Percentiles rank a stretch among this genome's conserved stretches.
phyloP scores from a whole-genome alignment of 2,888 invertebrate species.

The Drosophila fulvimacula region DNA sequence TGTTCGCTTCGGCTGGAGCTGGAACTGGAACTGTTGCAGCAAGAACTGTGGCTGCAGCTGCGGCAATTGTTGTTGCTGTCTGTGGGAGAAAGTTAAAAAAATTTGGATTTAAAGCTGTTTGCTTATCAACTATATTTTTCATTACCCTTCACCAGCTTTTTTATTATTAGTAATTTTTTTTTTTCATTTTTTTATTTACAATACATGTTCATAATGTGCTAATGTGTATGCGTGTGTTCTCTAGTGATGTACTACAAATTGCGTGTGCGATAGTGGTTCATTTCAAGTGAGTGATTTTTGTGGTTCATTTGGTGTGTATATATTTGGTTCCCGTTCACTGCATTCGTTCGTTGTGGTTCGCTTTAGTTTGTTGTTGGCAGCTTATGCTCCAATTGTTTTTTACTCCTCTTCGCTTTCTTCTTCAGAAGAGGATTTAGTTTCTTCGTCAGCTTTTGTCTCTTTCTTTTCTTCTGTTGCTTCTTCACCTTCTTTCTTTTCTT shows the following conservation, averaged over 20 bases:
- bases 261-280: slow-evolving; percentile 18
- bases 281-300: neutral
- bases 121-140: neutral
- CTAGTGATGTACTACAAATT: slow-evolving; percentile 31
- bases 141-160: slow-evolving; percentile 59
- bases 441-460: slow-evolving; percentile 21
- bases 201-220: slow-evolving; percentile 57
- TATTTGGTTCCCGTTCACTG: slow-evolving; percentile 2
- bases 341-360: slow-evolving; percentile 17
- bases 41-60: slow-evolving; percentile 6
- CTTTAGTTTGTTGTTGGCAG: slow-evolving; percentile 23
- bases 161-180: slow-evolving; percentile 45
- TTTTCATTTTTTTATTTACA: slow-evolving; percentile 61
- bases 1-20: slow-evolving; percentile 15
- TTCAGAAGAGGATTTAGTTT: slow-evolving; percentile 27
- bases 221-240: slow-evolving; percentile 24
- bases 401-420: slow-evolving; percentile 50
- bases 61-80: slow-evolving; percentile 27
- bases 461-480: slow-evolving; percentile 8
- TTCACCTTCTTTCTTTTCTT: slow-evolving; percentile 10
- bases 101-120: slow-evolving; percentile 14
- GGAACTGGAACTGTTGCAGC: neutral
- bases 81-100: slow-evolving; percentile 29
- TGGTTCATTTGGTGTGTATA: slow-evolving; percentile 3
- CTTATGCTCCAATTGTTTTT: slow-evolving; percentile 8